phyloP scores from a whole-genome alignment of 2,113 vertebrate genomes.

The Ptilonorhynchus violaceus region DNA sequence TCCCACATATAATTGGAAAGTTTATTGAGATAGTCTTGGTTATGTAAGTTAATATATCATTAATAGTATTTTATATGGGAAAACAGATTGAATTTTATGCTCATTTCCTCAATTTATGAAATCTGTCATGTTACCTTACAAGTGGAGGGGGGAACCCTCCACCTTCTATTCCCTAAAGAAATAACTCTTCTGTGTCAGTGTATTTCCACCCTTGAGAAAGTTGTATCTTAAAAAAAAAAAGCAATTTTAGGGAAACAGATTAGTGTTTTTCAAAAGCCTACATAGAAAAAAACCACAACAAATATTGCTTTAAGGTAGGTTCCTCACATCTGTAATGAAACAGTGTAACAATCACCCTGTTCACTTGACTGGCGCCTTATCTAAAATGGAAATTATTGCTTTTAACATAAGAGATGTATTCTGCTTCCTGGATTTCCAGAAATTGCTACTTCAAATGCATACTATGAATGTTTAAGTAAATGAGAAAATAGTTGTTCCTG shows the following conservation, averaged over 20 bases:
- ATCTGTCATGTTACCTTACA: background rate
- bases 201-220: background rate
- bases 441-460: background rate
- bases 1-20: background rate
- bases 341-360: background rate
- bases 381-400: background rate
- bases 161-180: background rate
- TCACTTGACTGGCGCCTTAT: background rate
- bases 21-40: background rate
- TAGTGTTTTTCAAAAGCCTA: background rate
- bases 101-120: background rate
- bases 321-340: background rate
- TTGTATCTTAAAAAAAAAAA: background rate
- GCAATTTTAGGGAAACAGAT: background rate
- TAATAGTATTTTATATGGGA: background rate
- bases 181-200: background rate
- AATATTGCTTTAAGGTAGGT: background rate
- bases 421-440: background rate
- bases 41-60: background rate
- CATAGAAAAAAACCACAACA: background rate
- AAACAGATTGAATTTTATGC: slow-evolving; percentile 12
- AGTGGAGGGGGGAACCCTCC: background rate
- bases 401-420: background rate
- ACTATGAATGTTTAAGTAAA: background rate
- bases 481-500: background rate